Evolutionary conservation across 2,888 invertebrate genomes (phyloP).

Genomic region (Alloplasta piceator): DNA sequence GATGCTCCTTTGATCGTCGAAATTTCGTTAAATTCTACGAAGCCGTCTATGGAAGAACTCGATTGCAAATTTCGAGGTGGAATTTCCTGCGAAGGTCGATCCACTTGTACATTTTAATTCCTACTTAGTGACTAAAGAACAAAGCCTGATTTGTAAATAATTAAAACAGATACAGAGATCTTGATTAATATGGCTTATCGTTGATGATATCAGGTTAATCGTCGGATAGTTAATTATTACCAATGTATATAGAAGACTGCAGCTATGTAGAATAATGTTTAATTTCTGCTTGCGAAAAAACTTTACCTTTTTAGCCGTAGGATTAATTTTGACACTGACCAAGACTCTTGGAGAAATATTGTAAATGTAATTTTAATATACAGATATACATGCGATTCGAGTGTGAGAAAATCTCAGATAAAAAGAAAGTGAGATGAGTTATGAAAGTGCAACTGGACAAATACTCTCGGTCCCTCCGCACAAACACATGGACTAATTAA

Average conservation of each 20-base stretch:
- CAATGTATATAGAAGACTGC: conserved; percentile 48
- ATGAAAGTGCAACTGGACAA: conserved; percentile 15
- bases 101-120: background rate
- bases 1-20: too few species aligned
- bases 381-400: background rate
- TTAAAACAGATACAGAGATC: conserved; percentile 37
- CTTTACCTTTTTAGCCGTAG: background rate
- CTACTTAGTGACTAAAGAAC: conserved; percentile 41
- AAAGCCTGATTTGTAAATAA: conserved; percentile 52
- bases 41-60: too few species aligned
- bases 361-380: background rate
- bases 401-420: background rate
- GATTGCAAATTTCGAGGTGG: too few species aligned
- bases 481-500: conserved; percentile 16
- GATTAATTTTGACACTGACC: conserved; percentile 25
- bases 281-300: background rate
- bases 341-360: conserved; percentile 7
- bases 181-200: conserved; percentile 15
- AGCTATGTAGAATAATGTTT: conserved; percentile 16
- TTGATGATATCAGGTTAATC: conserved; percentile 20
- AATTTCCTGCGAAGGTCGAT: too few species aligned
- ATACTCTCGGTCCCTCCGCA: conserved; percentile 18
- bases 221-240: background rate
- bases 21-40: too few species aligned
- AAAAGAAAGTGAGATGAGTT: background rate